Evolutionary conservation across 2,113 vertebrate species (phyloP).

Genomic region (Heterochromis multidens): DNA sequence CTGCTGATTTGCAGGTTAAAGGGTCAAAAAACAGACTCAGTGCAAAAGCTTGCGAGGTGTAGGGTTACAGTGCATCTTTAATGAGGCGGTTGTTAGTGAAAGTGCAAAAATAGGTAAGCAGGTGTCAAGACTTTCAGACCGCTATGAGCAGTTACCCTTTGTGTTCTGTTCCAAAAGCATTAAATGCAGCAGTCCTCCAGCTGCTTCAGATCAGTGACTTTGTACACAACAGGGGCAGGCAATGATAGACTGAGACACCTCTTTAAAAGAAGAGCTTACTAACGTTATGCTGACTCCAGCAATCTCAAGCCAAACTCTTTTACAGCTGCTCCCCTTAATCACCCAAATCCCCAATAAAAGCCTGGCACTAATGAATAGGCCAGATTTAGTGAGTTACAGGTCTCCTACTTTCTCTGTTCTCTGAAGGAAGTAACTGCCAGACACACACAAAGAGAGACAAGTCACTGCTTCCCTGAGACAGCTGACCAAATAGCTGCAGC

Average conservation of each 20-base stretch:
- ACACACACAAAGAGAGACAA: not conserved
- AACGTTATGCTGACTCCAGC: constrained; percentile 34
- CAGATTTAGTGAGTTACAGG: constrained; percentile 12
- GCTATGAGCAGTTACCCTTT: not conserved
- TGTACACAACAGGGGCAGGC: not conserved
- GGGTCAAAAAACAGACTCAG: constrained; percentile 1
- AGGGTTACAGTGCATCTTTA: constrained; percentile 2
- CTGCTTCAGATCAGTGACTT: not conserved
- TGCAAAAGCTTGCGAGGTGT: not conserved
- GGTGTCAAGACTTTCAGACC: not conserved
- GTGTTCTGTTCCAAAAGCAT: not conserved
- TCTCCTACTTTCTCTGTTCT: not conserved
- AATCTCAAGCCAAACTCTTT: constrained; percentile 26
- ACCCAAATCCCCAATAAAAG: constrained; percentile 57
- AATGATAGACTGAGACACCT: not conserved
- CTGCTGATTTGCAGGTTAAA: constrained; percentile 39
- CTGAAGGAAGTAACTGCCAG: constrained; percentile 4
- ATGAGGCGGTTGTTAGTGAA: constrained; percentile 2
- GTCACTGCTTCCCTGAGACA: not conserved
- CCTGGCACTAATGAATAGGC: constrained; percentile 40
- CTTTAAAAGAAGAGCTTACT: constrained; percentile 19
- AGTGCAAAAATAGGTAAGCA: not conserved
- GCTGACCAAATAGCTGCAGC: constrained; percentile 5
- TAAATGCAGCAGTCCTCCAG: not conserved
- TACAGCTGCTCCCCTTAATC: constrained; percentile 60